A percentile compares a stretch with the other conserved stretches of the same genome.
These are phyloP conservation scores for Spialia ferax DNA, from an alignment of 2,888 invertebrate genomes.

Conservation along the genomic window DNA sequence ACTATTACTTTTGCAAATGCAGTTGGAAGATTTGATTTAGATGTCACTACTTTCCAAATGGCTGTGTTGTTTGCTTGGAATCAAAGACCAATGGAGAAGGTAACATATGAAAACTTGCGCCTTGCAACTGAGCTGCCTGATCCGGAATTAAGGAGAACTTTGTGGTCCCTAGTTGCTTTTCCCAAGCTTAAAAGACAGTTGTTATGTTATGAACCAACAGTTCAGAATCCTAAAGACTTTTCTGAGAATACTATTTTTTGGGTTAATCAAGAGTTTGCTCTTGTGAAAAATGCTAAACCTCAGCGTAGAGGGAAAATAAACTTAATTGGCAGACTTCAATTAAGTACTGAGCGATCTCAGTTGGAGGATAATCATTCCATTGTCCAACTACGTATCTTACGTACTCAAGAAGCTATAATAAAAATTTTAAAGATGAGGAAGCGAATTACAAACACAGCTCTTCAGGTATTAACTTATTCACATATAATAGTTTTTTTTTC, in stretches of 20 bases:
- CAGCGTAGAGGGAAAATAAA: constrained; percentile 98
- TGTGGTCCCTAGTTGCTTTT: constrained; percentile 98
- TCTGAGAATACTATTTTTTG: constrained; percentile 97
- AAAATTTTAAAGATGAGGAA: constrained; percentile 99
- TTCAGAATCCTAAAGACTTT: constrained; percentile 97
- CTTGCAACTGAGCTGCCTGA: constrained; percentile 98
- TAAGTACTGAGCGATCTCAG: constrained; percentile 97
- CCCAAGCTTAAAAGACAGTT: constrained; percentile 98
- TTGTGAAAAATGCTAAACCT: constrained; percentile 97
- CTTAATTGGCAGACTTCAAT: constrained; percentile 97
- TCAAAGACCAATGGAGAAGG: constrained; percentile 96
- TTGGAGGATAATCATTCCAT: constrained; percentile 99
- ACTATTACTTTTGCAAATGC: constrained; percentile 98
- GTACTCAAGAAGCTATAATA: constrained; percentile 98
- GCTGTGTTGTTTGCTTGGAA: constrained; percentile 99
- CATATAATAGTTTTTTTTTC: too few species aligned
- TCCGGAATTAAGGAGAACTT: constrained; percentile 96
- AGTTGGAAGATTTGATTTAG: constrained; percentile 97
- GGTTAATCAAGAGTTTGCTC: constrained; percentile 98
- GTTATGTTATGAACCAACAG: constrained; percentile 92
- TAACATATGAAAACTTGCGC: constrained; percentile 98
- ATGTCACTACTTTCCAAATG: constrained; percentile 99
- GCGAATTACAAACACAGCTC: constrained; percentile 95
- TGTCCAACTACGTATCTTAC: constrained; percentile 97
- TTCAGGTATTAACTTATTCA: too few species aligned